Conservation (phyloP, 2,113 vertebrate species). For the Hypanus sabinus region DNA sequence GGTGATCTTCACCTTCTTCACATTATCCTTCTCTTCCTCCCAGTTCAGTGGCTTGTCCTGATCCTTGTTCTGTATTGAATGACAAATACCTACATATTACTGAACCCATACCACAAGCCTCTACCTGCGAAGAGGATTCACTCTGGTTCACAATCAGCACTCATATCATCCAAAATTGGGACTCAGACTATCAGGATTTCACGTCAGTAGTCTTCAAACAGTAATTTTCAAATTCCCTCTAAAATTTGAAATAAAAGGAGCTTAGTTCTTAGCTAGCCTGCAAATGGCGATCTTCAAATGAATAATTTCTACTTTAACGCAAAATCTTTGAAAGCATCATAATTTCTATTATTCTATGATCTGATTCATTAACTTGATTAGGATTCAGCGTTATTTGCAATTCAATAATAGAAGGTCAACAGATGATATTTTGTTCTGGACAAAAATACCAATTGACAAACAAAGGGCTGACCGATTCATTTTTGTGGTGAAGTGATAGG, state of each 20-base stretch:
- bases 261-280: neutral
- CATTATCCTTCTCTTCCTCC: no score
- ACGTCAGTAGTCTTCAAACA: neutral
- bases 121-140: no score
- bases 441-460: neutral
- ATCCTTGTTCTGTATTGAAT: no score
- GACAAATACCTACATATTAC: no score
- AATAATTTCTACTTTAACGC: neutral
- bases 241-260: neutral
- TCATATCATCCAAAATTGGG: no score
- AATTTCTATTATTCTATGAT: neutral
- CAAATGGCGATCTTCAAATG: neutral
- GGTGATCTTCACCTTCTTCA: no score
- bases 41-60: no score
- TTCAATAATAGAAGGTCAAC: constrained; percentile 20
- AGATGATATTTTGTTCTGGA: constrained; percentile 24
- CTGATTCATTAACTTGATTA: neutral
- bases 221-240: neutral
- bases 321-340: neutral
- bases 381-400: constrained; percentile 3
- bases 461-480: constrained; percentile 3
- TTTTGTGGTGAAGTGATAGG: constrained; percentile 3
- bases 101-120: no score
- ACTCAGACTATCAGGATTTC: no score
- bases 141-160: no score